Percentiles rank a stretch among this genome's conserved stretches.
phyloP scores from a whole-genome alignment of 1,140 invertebrate species.

The Wiebesia pumilae region DNA sequence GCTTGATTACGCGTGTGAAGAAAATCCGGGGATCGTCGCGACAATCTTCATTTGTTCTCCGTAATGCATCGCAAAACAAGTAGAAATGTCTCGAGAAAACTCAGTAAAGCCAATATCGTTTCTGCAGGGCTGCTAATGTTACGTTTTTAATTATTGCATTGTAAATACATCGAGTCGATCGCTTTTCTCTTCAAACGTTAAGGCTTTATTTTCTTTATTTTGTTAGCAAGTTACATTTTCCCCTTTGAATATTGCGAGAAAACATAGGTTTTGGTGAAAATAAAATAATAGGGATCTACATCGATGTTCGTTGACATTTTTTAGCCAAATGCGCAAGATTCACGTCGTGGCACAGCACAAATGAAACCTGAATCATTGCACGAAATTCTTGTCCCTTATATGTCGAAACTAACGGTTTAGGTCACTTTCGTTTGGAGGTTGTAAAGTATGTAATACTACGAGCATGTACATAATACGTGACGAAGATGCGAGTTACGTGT shows the following conservation, averaged over 20 bases:
- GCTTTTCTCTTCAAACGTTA: no score
- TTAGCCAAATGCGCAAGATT: background rate
- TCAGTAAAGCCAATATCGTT: no score
- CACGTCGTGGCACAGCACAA: background rate
- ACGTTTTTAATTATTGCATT: no score
- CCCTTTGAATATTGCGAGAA: no score
- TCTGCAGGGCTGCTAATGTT: no score
- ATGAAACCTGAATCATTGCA: slow-evolving; percentile 7
- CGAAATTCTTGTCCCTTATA: slow-evolving; percentile 20
- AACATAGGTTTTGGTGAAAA: background rate
- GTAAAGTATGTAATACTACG: background rate
- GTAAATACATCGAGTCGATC: no score
- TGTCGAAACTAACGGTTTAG: background rate
- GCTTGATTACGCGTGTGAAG: no score
- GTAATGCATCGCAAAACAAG: no score
- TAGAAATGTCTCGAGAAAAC: no score
- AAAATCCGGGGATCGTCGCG: background rate
- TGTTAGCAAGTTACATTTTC: no score
- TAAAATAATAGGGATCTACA: background rate
- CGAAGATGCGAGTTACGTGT: background rate
- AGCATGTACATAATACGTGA: slow-evolving; percentile 14
- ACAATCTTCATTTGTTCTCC: background rate
- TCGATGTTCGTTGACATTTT: background rate
- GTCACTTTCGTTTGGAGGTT: slow-evolving; percentile 14
- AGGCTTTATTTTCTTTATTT: no score